Evolutionary conservation across 1,140 invertebrate genomes (phyloP), one percentile per base, ranked within the genome.

Genomic region (Drosophila lacteicornis): DNA sequence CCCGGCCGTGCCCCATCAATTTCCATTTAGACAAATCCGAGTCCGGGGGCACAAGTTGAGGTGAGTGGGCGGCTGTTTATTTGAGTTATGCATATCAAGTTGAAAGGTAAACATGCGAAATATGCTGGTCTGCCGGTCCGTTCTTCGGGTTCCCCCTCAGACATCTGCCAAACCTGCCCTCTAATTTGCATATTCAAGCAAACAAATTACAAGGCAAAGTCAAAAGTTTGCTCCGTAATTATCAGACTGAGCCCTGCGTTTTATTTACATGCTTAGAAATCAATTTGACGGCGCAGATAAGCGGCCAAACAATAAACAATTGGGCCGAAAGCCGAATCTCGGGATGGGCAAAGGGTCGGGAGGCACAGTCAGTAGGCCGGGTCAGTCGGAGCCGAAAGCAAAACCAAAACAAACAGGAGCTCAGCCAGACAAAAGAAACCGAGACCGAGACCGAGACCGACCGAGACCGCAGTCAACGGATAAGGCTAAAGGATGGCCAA

Each of bases 61-160:
- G 42, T 38, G 46, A 49, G 57, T 46, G 62, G 42, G 58, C 45
- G 56, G 17, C 49, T 87, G 80, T 83, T 88, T 87, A 87, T 73
- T 83, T 70, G 73, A 77, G 80, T 87, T 87, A 80, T 85, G 82
- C 81, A 84, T 84, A 84, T 87, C 79, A 82, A 79, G 83, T 83
- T 61, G 68, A 73, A 73, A 76, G 60, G 76, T 83, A 88, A 86
- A 83, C 84, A 87, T 75, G 75, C 82, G 57, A 82, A 77, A 77
- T 77, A 77, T 77, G 75, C 63, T 36, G 55, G 46, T 19, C 1
- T 43, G 25, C 2, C 0, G 9, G 9, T 36, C 33, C 33, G 30
- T 9, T 11, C 25, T 25, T 19, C 17, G 27, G 27, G 27, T 27
- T 9, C 49, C 22, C 42, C 25, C 13, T 8, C 59, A 8, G 15